Evolutionary conservation across 2,888 invertebrate species (phyloP), one percentile per base, ranked within the genome.

Genomic region (Drosophila nigritarsus): DNA sequence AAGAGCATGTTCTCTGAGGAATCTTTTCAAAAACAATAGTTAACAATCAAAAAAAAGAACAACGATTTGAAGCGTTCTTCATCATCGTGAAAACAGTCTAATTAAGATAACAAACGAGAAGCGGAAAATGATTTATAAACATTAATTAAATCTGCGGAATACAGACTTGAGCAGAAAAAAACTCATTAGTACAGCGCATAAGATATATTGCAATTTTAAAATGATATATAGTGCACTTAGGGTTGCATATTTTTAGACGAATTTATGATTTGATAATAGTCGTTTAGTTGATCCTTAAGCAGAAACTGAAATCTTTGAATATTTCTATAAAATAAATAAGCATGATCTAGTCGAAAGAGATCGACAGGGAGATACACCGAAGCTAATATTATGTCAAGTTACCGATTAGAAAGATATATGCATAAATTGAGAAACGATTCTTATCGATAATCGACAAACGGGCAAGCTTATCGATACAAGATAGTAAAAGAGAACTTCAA

Each of bases 51-150:
- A n/a, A n/a, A n/a, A 30, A 30, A 8, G 30, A 8, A 0, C 2
- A 45, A 24, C 15, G 13, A 24, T 2, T 24, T 15, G 9, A 24
- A 8, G 45, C 13, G 24, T 24, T 45, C 1, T 45, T 45, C 45
- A 45, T 24, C 8, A 8, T 4, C 24, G 27, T 18, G 9, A 18
- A 27, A 49, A 30, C 15, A n/a, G 32, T 24, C 58, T 62, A 74
- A 74, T 74, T 74, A 74, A 53, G 67, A 60, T 40, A 48, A 54
- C 55, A 60, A 50, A 48, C 48, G 63, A 74, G 67, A 73, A 50
- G 58, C 13, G 59, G 30, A 20, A 70, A 62, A 69, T 58, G 11
- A 58, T 62, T 34, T 36, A 24, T 24, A 48, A 59, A 61, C 56
- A 45, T 20, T 6, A 20, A 45, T 20, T 13, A 6, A 20, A 20